A percentile compares a stretch with the other conserved stretches of the same genome.
Evolutionary conservation across 2,888 invertebrate species (phyloP).

Genomic region (Acanthopleura granulata): DNA sequence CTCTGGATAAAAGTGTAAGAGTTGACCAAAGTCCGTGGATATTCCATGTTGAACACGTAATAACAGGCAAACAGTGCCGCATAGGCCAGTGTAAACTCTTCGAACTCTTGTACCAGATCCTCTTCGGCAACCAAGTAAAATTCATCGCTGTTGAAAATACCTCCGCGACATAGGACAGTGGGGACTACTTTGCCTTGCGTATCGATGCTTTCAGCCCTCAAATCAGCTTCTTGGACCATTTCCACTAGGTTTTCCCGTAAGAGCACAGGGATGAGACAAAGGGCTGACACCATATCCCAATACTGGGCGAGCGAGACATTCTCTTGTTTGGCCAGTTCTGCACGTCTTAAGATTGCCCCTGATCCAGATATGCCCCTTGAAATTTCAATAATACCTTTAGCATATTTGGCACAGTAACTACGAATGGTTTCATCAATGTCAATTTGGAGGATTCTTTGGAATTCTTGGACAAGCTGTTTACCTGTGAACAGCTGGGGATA

Average conservation of each 20-base stretch:
- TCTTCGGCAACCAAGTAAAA: constrained; percentile 61
- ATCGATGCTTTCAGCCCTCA: constrained; percentile 53
- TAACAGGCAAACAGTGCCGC: constrained; percentile 60
- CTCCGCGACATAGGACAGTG: constrained; percentile 59
- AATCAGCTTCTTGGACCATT: constrained; percentile 55
- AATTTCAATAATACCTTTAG: constrained; percentile 52
- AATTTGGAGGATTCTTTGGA: constrained; percentile 56
- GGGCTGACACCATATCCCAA: constrained; percentile 63
- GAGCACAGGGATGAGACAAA: constrained; percentile 57
- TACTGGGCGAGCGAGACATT: constrained; percentile 57
- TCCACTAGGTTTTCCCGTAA: constrained; percentile 59
- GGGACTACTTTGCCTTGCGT: constrained; percentile 61
- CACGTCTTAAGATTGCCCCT: constrained; percentile 50
- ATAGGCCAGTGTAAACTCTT: constrained; percentile 62
- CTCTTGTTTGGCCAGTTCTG: constrained; percentile 56
- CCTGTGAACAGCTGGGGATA: constrained; percentile 58
- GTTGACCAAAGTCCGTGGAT: constrained; percentile 54
- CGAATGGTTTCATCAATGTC: constrained; percentile 61
- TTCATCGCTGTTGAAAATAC: constrained; percentile 59
- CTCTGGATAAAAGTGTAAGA: constrained; percentile 61
- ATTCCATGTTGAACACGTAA: constrained; percentile 65
- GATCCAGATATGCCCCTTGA: constrained; percentile 50
- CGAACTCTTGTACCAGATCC: constrained; percentile 60
- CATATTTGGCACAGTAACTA: constrained; percentile 59
- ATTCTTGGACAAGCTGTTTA: constrained; percentile 56